Percentiles rank a stretch among this genome's conserved stretches.
Conservation (phyloP, 2,113 vertebrate species). For the Copsychus sechellarum region DNA sequence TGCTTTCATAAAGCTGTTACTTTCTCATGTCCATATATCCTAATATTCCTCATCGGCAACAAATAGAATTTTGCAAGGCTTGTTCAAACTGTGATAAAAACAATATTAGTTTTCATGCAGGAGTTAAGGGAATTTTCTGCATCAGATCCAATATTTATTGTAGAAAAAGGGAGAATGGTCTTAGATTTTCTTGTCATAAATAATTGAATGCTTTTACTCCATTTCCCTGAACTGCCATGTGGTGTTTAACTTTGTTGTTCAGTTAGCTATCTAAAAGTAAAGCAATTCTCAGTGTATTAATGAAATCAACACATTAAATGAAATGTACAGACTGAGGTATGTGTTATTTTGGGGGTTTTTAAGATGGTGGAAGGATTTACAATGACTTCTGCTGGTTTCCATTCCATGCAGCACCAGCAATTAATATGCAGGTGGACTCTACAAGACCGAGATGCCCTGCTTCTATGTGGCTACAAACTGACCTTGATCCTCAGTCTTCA, state of each 20-base stretch:
- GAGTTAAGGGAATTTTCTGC: not conserved
- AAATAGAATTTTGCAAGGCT: not conserved
- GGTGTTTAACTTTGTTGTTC: not conserved
- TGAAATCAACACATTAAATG: not conserved
- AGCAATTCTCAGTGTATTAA: not conserved
- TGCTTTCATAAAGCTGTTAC: not conserved
- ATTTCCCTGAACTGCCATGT: not conserved
- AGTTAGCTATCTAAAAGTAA: not conserved
- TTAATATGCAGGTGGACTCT: not conserved
- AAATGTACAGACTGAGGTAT: not conserved
- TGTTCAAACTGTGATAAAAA: not conserved
- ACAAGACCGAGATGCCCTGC: not conserved
- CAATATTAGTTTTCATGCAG: not conserved
- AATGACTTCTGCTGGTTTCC: not conserved
- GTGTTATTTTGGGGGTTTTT: rapidly evolving
- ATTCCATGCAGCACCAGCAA: not conserved
- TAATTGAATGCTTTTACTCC: not conserved
- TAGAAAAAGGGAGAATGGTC: not conserved
- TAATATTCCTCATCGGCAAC: not conserved
- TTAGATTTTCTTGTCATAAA: not conserved
- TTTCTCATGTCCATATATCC: not conserved
- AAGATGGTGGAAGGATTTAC: not conserved
- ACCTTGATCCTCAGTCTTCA: not conserved
- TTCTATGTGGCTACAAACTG: not conserved
- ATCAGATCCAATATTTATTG: not conserved